These are phyloP conservation scores for Microcebus murinus DNA, from an alignment of 2,113 vertebrate genomes.

Conservation along the genomic window DNA sequence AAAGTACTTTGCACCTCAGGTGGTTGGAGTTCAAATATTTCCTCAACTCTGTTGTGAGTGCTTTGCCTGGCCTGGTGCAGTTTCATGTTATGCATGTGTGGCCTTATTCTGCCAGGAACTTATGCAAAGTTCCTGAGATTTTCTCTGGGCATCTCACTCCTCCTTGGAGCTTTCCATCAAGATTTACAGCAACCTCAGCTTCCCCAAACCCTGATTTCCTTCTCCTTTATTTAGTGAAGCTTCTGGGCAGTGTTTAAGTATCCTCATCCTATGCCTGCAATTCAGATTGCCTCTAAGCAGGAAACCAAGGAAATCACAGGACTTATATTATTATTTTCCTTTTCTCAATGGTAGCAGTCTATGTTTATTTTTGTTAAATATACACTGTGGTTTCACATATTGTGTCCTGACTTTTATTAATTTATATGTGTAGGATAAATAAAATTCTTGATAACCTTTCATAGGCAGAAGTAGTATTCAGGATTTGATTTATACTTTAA, in stretches of 20 bases:
- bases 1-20: neutral
- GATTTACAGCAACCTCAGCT: neutral
- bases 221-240: neutral
- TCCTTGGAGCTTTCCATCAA: neutral
- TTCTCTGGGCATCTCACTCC: neutral
- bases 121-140: neutral
- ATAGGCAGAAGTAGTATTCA: neutral
- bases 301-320: neutral
- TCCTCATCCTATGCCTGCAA: neutral
- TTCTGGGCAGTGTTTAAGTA: neutral
- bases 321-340: neutral
- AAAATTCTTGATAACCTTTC: neutral
- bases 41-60: neutral
- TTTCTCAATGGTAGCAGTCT: neutral
- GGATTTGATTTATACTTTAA: neutral
- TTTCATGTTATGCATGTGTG: neutral
- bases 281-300: neutral
- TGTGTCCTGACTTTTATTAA: neutral
- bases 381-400: neutral
- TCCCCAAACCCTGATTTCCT: neutral
- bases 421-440: neutral
- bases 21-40: neutral
- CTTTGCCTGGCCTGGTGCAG: neutral
- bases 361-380: neutral
- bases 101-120: neutral